phyloP scores from a whole-genome alignment of 2,113 vertebrate genomes.

The Marcusenius ussheri region DNA sequence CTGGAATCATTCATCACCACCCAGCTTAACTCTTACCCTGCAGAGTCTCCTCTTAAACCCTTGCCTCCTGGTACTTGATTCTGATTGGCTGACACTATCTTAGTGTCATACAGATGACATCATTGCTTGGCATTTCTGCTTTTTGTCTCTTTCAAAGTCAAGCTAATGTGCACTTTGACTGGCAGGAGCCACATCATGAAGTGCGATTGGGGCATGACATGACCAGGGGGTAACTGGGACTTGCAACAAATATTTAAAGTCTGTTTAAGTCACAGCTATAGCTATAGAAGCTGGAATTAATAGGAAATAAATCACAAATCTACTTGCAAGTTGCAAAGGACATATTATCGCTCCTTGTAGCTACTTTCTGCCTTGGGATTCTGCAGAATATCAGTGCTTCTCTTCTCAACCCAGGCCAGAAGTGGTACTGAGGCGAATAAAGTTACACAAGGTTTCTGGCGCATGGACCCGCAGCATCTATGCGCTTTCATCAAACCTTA shows the following conservation, averaged over 20 bases:
- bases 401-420: neutral
- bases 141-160: neutral
- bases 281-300: neutral
- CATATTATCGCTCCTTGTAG: neutral
- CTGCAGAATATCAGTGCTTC: neutral
- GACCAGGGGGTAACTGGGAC: neutral
- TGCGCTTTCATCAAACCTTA: neutral
- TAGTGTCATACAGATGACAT: neutral
- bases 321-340: neutral
- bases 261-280: neutral
- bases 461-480: neutral
- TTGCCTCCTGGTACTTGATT: neutral
- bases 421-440: neutral
- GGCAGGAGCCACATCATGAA: neutral
- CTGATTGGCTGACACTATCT: constrained; percentile 17
- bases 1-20: constrained; percentile 51
- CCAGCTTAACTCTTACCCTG: constrained; percentile 30
- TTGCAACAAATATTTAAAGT: neutral
- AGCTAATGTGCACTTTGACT: neutral
- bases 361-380: neutral
- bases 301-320: neutral
- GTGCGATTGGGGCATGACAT: neutral
- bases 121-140: neutral
- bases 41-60: neutral
- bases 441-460: neutral